These are phyloP conservation scores for Aphyosemion australe DNA, from an alignment of 2,113 vertebrate species.

Conservation along the genomic window DNA sequence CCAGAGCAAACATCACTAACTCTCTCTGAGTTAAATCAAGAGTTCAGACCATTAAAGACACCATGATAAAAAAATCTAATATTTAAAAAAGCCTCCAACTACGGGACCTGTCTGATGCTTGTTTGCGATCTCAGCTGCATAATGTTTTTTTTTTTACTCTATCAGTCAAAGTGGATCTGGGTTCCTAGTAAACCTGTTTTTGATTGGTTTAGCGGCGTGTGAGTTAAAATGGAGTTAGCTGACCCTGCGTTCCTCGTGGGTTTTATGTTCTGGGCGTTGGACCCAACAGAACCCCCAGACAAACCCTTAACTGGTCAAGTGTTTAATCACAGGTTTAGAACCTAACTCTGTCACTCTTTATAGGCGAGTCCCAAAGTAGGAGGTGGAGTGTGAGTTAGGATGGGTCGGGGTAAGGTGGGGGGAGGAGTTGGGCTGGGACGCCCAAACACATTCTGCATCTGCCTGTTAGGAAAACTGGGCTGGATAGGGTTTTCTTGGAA, in stretches of 20 bases:
- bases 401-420: constrained; percentile 62
- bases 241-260: neutral
- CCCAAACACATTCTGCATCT: constrained; percentile 53
- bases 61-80: no score
- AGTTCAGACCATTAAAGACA: no score
- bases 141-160: no score
- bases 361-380: constrained; percentile 68
- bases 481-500: constrained; percentile 72
- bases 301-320: neutral
- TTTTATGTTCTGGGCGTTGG: neutral
- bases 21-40: no score
- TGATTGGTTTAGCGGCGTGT: neutral
- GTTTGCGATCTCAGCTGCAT: no score
- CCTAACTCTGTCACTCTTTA: constrained; percentile 52
- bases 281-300: neutral
- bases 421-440: constrained; percentile 65
- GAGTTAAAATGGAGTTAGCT: neutral
- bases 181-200: neutral
- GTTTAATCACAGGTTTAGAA: neutral
- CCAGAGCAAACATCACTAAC: no score
- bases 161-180: no score
- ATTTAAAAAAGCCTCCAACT: no score
- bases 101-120: no score
- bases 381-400: constrained; percentile 63
- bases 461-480: constrained; percentile 74